Conservation (phyloP, 2,888 invertebrate genomes). For the Trimorus sp. region DNA sequence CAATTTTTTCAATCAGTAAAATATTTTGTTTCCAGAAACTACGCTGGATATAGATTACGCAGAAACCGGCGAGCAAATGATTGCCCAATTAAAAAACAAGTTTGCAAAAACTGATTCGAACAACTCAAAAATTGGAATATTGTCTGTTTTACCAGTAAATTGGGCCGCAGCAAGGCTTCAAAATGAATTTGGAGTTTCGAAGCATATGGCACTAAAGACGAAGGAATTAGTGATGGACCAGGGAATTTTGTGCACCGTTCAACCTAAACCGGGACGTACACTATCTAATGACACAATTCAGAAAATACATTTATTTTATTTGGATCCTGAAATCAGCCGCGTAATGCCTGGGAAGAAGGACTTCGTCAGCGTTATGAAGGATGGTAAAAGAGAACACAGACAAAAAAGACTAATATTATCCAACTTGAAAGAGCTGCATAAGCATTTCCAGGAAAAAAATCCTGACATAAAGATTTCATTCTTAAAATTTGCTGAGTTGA, state of each 20-base stretch:
- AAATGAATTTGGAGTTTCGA: conserved; percentile 7
- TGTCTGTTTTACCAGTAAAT: conserved; percentile 22
- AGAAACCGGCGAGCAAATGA: conserved; percentile 9
- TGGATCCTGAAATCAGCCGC: conserved; percentile 20
- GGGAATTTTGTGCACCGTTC: conserved; percentile 17
- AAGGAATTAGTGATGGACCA: conserved; percentile 23
- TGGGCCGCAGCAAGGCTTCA: conserved; percentile 29
- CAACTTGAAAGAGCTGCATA: conserved; percentile 19
- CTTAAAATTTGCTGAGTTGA: conserved; percentile 35
- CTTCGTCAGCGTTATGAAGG: conserved; percentile 8
- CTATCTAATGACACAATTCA: conserved; percentile 8
- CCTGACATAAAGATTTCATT: conserved; percentile 28
- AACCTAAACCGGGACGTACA: conserved; percentile 1
- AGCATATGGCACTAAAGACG: conserved; percentile 27
- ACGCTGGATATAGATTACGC: not conserved
- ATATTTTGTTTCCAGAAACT: not conserved
- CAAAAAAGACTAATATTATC: conserved; percentile 31
- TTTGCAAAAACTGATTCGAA: not conserved
- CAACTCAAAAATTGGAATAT: not conserved
- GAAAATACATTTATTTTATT: conserved; percentile 23
- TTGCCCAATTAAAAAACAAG: conserved; percentile 14
- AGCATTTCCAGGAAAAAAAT: conserved; percentile 23
- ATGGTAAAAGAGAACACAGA: conserved; percentile 16
- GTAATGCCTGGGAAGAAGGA: conserved; percentile 34
- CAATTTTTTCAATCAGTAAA: conserved; percentile 8